Conservation (phyloP, 37 sponge, comb jelly and placozoan species). For the Haliclona indistincta region DNA sequence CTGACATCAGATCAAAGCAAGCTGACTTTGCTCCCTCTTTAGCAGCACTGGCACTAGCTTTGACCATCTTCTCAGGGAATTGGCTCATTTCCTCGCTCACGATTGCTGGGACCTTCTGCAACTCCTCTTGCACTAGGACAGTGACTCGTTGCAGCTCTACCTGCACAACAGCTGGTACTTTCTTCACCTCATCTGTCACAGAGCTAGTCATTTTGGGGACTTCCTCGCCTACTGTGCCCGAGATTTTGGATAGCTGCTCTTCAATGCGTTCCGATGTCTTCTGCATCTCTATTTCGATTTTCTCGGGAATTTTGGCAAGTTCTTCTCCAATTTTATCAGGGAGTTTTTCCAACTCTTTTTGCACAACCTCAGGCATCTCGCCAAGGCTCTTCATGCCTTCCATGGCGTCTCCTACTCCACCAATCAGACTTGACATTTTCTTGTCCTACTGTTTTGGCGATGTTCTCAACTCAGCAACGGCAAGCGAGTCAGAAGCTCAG, state of each 20-base stretch:
- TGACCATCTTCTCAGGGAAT: slow-evolving; percentile 1
- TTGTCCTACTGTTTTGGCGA: too few species aligned
- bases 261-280: not conserved
- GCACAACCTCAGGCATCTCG: not conserved
- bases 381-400: not conserved
- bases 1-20: slow-evolving; percentile 4
- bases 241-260: slow-evolving; percentile 1
- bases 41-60: slow-evolving; percentile 1
- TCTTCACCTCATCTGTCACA: not conserved
- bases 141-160: not conserved
- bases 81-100: not conserved
- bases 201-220: not conserved
- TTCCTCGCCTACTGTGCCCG: not conserved
- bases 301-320: not conserved
- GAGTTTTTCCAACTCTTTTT: not conserved
- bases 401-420: slow-evolving; percentile 10
- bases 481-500: too few species aligned
- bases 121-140: not conserved
- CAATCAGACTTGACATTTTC: too few species aligned
- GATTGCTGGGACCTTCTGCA: slow-evolving; percentile 6
- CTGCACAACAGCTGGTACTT: not conserved
- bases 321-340: slow-evolving; percentile 11
- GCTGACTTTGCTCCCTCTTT: not conserved
- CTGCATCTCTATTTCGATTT: not conserved
- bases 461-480: too few species aligned